Evolutionary conservation across 2,888 invertebrate genomes (phyloP).

Genomic region (Caenorhabditis wallacei): DNA sequence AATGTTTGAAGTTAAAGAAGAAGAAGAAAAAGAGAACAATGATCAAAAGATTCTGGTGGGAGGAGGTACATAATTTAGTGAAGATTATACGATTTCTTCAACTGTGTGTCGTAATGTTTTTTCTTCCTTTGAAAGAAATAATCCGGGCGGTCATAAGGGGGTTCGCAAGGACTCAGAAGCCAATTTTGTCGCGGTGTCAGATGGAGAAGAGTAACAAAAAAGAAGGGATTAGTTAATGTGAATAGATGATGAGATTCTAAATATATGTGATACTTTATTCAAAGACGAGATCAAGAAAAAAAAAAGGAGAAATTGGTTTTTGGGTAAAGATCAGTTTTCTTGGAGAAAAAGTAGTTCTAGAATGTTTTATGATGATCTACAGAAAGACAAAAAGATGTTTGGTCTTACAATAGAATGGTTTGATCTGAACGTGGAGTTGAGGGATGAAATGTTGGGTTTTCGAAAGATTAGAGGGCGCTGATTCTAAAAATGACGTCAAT

Average conservation of each 20-base stretch:
- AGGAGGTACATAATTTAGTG: conserved; percentile 23
- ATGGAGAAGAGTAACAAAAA: neutral
- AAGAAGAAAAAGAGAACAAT: neutral
- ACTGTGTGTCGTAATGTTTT: conserved; percentile 7
- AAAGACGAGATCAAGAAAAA: neutral
- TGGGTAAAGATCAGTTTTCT: neutral
- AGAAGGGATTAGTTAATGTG: conserved; percentile 35
- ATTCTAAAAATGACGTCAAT: too few species aligned
- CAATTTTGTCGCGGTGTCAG: conserved; percentile 5
- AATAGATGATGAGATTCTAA: conserved; percentile 10
- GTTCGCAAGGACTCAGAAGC: conserved; percentile 14
- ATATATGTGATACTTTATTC: conserved; percentile 7
- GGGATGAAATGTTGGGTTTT: too few species aligned
- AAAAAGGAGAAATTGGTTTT: neutral
- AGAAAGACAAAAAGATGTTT: too few species aligned
- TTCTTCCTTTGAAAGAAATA: conserved; percentile 1
- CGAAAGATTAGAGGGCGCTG: too few species aligned
- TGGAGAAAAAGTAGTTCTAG: neutral
- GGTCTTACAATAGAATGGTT: too few species aligned
- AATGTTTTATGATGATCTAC: too few species aligned
- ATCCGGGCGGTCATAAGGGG: conserved; percentile 31
- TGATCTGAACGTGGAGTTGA: too few species aligned
- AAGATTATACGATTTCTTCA: conserved; percentile 23
- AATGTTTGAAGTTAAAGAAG: neutral
- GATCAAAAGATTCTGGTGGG: neutral